These are phyloP conservation scores for Metridium senile DNA, from an alignment of 92 coral and sea anemone species.

Conservation along the genomic window DNA sequence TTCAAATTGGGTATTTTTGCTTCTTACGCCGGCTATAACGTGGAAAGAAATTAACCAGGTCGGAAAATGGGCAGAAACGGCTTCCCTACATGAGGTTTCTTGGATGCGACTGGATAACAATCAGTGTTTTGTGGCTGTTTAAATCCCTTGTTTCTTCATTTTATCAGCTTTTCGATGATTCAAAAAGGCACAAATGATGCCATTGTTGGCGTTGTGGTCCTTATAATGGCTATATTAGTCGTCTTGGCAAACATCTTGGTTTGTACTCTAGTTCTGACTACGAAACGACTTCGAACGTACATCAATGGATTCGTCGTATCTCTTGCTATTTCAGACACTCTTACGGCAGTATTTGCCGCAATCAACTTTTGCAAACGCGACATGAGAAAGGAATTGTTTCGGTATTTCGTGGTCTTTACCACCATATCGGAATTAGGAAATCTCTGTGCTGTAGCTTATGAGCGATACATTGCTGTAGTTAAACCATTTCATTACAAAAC, in stretches of 20 bases:
- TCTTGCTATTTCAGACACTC: conserved; percentile 22
- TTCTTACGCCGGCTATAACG: no score
- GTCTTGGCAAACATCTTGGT: conserved; percentile 14
- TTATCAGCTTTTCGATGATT: not conserved
- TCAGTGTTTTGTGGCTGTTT: no score
- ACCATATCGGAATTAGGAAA: conserved; percentile 31
- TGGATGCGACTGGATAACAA: no score
- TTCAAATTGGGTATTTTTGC: no score
- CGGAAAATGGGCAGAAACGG: no score
- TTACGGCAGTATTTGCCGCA: not conserved
- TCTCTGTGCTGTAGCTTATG: conserved; percentile 25
- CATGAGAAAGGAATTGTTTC: not conserved
- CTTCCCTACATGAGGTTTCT: no score
- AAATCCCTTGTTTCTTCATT: not conserved
- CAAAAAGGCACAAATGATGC: not conserved
- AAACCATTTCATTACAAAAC: conserved; percentile 39
- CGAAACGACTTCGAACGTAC: conserved; percentile 17
- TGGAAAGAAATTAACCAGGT: no score
- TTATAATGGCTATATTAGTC: conserved; percentile 7
- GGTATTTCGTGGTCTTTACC: conserved; percentile 1
- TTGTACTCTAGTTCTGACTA: conserved; percentile 9
- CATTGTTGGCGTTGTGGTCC: not conserved
- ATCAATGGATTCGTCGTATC: conserved; percentile 26
- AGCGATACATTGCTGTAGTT: conserved; percentile 29
- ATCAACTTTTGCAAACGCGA: not conserved